Conservation (phyloP, 2,113 vertebrate species). For the Alaudala cheleensis region DNA sequence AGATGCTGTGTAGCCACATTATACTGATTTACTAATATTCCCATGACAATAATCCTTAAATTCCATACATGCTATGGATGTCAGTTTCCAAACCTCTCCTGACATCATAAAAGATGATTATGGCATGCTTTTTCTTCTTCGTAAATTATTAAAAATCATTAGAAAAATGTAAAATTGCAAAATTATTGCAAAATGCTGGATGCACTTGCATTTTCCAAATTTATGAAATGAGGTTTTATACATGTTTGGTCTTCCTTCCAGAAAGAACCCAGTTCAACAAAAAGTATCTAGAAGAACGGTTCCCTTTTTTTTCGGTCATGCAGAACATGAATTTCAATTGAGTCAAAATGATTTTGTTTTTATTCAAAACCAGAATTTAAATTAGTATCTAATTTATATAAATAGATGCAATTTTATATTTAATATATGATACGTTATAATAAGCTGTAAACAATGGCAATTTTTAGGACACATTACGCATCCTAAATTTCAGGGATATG, state of each 20-base stretch:
- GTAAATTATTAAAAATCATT: background rate
- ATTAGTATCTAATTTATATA: background rate
- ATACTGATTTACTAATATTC: background rate
- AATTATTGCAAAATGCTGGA: background rate
- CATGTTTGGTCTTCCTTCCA: background rate
- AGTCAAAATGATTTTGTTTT: background rate
- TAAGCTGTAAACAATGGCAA: background rate
- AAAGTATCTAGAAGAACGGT: background rate
- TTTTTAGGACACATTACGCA: background rate
- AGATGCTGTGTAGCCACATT: background rate
- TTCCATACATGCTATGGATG: background rate
- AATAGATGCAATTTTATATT: background rate
- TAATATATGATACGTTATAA: too few relatives aligned
- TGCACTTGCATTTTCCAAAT: background rate
- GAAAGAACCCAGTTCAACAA: background rate
- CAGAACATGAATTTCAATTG: background rate
- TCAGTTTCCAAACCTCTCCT: background rate
- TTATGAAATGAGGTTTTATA: background rate
- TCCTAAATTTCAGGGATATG: background rate
- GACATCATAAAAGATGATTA: too few relatives aligned
- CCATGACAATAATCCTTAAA: background rate
- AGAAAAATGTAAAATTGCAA: background rate
- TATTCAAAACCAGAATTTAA: background rate
- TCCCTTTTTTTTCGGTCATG: background rate
- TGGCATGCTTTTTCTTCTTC: rapidly evolving